Percentiles rank a stretch among this genome's conserved stretches.
These are phyloP conservation scores for Gymnothorax reevesii DNA, from an alignment of 2,797 vertebrate genomes.

Conservation along the genomic window DNA sequence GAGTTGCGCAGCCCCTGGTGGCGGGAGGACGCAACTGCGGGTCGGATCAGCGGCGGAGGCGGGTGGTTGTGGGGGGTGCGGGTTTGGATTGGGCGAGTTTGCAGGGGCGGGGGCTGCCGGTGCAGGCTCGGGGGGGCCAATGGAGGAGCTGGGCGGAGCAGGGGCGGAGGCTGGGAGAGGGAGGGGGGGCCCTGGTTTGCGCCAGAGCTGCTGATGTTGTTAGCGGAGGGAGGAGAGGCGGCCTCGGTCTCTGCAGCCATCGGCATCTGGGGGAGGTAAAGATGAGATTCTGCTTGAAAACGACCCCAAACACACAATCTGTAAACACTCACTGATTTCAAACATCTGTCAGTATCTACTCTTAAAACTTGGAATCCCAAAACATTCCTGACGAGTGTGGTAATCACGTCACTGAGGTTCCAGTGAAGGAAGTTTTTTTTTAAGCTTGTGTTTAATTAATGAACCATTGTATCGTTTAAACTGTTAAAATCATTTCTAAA, in stretches of 20 bases:
- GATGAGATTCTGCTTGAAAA: not conserved
- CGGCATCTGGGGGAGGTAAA: constrained; percentile 69
- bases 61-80: constrained; percentile 84
- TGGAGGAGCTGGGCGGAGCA: constrained; percentile 76
- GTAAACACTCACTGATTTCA: not conserved
- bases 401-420: not conserved
- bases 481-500: no score
- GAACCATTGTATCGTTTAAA: no score
- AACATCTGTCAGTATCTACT: not conserved
- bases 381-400: not conserved
- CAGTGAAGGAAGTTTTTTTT: not conserved
- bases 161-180: constrained; percentile 72
- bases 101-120: constrained; percentile 74
- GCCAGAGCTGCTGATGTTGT: constrained; percentile 29
- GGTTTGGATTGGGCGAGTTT: constrained; percentile 83
- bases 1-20: constrained; percentile 57
- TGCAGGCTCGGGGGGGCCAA: constrained; percentile 74
- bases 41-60: constrained; percentile 85
- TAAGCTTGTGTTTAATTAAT: not conserved
- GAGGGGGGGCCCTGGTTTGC: constrained; percentile 60
- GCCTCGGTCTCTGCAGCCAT: constrained; percentile 64
- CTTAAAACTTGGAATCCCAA: not conserved
- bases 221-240: constrained; percentile 31
- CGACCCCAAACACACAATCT: no score
- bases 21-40: constrained; percentile 69